Conservation (phyloP, 2,113 vertebrate species). For the Grammomys dolichurus region DNA sequence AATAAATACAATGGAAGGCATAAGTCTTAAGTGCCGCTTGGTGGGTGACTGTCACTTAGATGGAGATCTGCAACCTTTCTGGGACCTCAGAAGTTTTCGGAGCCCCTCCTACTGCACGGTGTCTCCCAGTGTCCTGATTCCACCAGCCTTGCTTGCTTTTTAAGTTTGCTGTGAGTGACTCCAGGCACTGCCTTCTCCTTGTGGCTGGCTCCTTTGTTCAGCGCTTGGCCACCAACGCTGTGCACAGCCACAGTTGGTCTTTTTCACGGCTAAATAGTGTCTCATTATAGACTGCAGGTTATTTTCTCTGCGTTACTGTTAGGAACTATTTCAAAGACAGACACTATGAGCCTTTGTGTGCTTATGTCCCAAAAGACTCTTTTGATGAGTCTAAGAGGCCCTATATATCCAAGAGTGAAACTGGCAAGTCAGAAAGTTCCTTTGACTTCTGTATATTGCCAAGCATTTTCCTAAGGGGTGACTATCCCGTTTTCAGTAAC, state of each 20-base stretch:
- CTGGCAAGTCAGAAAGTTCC: background rate
- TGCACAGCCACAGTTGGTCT: background rate
- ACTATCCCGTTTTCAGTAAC: background rate
- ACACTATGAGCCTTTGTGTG: background rate
- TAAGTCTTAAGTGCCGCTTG: background rate
- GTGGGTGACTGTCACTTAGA: background rate
- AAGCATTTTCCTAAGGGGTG: background rate
- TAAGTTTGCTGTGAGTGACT: background rate
- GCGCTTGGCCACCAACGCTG: background rate
- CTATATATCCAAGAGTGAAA: background rate
- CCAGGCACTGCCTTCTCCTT: background rate
- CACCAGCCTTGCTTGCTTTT: background rate
- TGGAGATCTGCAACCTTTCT: background rate
- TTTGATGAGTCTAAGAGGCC: no score
- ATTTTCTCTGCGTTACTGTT: background rate
- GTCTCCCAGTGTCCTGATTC: background rate
- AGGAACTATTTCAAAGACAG: background rate
- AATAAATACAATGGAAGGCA: background rate
- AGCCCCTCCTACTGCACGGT: background rate
- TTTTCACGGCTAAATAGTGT: background rate
- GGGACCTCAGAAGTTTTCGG: background rate
- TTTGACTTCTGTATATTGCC: background rate
- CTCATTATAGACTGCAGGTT: background rate
- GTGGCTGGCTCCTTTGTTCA: constrained; percentile 1
- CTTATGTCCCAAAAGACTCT: background rate